Evolutionary conservation across 2,113 vertebrate species (phyloP), one percentile per base, ranked within the genome.

Genomic region (Aptenodytes forsteri): DNA sequence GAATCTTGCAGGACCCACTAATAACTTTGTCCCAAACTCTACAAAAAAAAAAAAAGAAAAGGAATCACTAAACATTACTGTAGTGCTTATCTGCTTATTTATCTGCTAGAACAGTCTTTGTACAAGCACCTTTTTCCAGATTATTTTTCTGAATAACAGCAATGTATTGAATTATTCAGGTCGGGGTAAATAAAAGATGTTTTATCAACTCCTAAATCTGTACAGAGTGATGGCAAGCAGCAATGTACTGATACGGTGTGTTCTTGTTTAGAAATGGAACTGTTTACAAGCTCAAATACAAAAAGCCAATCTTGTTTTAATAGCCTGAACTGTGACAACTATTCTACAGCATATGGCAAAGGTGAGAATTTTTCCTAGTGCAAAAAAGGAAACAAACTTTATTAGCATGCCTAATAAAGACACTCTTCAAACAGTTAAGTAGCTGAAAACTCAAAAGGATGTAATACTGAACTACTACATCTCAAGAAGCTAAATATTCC

Each of bases 21-120:
- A 99, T 98, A 93, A 99, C 99, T 97, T 99, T 99, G 98, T 99
- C 99, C 99, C 99, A 99, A 83, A 99, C 99, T 97, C 99, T 99
- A 77, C 3, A 52, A 93, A 46, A 85, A 86, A 93, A 46, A 84
- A 86, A 52, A 90, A 38, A 6, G 1, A 44, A 34, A 73, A 88
- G 20, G 3, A 59, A 85, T 29, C 56, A 91, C 13, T 75, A 90
- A 90, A 73, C 50, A 49, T 73, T n/a, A 78, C 0, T 86, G 40
- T 10, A 73, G 40, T 64, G n/a, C 22, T 83, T 93, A 55, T 50
- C 64, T 89, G 55, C 49, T 73, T 46, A 36, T 90, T 95, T 79
- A 47, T 66, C 72, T 80, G 55, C 71, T 59, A 50, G 12, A 69
- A 79, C 7, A 69, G 26, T 18, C 27, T 66, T 75, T 1, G 1